Conservation (phyloP, 2,113 vertebrate species). For the Hiodon alosoides region DNA sequence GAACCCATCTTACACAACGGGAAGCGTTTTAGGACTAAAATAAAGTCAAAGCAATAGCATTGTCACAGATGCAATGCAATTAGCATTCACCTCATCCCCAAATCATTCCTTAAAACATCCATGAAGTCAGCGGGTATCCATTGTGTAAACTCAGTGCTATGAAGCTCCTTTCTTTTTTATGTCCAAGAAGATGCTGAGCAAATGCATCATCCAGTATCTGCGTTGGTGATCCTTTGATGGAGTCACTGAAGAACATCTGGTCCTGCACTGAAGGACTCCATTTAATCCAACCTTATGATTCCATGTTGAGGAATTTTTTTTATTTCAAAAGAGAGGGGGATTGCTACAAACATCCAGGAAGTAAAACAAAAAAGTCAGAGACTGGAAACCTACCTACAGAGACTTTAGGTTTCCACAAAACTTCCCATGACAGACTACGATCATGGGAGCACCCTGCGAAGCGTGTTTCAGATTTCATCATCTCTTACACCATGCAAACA, state of each 20-base stretch:
- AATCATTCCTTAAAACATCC: neutral
- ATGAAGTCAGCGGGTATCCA: no score
- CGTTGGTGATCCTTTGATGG: neutral
- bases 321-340: conserved; percentile 43
- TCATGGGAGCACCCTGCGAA: neutral
- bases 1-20: no score
- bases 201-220: conserved; percentile 3
- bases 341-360: conserved; percentile 36
- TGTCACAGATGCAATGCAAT: neutral
- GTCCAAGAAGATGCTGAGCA: neutral
- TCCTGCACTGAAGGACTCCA: conserved; percentile 1
- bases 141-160: neutral
- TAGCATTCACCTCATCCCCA: neutral
- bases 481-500: neutral
- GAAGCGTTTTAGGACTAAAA: neutral
- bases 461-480: conserved; percentile 12
- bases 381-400: neutral
- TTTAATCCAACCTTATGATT: conserved; percentile 39
- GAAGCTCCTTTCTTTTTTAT: neutral
- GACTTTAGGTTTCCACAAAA: conserved; percentile 6
- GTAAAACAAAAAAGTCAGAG: neutral
- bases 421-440: neutral
- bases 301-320: conserved; percentile 38
- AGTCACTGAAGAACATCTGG: conserved; percentile 31
- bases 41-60: neutral